Base-by-base conservation (phyloP, 1,140 invertebrate genomes). In the Rhagoletis zephyria region DNA sequence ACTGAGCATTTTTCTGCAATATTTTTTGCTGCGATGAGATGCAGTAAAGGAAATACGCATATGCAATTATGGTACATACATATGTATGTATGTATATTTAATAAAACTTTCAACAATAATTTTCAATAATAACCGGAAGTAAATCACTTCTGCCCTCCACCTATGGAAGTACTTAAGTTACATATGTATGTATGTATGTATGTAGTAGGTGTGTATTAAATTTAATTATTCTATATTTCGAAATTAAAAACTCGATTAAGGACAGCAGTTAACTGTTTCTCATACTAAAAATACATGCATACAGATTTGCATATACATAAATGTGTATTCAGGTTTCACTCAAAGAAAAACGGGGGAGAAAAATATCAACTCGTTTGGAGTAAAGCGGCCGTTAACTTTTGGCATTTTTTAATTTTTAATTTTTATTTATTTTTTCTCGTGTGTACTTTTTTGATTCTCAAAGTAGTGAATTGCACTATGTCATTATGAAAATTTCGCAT, bases 81-180 rank as follows among this genome's bases (percentile, higher is more conserved):
- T 19, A 64, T 63, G 61, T 63, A 63, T 63, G 61, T 65, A 65
- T 6, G 5, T 30, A 81, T 19, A 56, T 56, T 16, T 81, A 81
- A 81, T 56, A 81, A 81, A 81, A 81, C 48, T 59, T 81, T 81
- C 74, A 81, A 81, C 74, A 81, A 81, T 81, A 56, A 56, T 56
- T 59, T 59, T 42, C 45, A n/a, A 3, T 56, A 56, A 56, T 56
- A 81, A 48, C n/a, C 10, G 45, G 48, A 51, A 77, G 51, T 77
- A 51, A 51, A 77, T 77, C 16, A 77, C n/a, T 19, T 4, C 74
- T 56, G 14, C 42, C 12, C 6, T 30, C 5, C 64, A 40, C 64
- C n/a, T 67, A 19, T 64, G 16, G 4, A n/a, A 30, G n/a, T 67
- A 40, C 30, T 67, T 67, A 67, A 40, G n/a, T 67, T 48, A 56